phyloP scores from a whole-genome alignment of 2,113 vertebrate genomes.

The Cryptotis parvus region DNA sequence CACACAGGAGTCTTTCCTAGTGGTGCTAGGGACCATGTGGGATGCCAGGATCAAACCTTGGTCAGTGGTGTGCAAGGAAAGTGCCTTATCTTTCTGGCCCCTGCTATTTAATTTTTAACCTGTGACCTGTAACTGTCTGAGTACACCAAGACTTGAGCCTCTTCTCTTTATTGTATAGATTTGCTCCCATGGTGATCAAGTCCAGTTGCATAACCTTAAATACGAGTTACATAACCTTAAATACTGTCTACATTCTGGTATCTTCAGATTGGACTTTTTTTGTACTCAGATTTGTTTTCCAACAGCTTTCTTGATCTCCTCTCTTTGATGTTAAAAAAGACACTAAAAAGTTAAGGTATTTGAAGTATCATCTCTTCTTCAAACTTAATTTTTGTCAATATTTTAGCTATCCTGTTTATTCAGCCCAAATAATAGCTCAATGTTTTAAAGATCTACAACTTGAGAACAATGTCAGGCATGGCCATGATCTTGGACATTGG shows the following conservation, averaged over 20 bases:
- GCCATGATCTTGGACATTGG: not conserved
- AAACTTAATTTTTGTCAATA: not conserved
- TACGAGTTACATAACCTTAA: not conserved
- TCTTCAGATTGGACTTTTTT: not conserved
- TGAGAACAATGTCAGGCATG: fast-evolving
- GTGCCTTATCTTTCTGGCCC: too few species aligned
- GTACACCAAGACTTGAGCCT: not conserved
- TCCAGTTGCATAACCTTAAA: not conserved
- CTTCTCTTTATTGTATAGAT: not conserved
- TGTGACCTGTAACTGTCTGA: not conserved
- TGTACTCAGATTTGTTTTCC: not conserved
- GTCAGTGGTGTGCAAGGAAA: too few species aligned
- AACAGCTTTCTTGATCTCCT: not conserved
- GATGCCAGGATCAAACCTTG: too few species aligned
- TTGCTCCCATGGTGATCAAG: not conserved
- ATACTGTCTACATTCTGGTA: not conserved
- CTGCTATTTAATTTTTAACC: not conserved
- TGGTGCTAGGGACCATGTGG: too few species aligned
- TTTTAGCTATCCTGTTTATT: not conserved
- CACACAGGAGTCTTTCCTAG: too few species aligned
- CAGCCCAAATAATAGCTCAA: not conserved
- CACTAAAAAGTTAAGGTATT: not conserved
- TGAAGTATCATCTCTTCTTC: not conserved
- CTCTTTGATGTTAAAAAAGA: not conserved
- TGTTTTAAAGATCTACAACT: not conserved